Conservation (phyloP, 2,888 invertebrate genomes). For the Platycheirus albimanus region DNA sequence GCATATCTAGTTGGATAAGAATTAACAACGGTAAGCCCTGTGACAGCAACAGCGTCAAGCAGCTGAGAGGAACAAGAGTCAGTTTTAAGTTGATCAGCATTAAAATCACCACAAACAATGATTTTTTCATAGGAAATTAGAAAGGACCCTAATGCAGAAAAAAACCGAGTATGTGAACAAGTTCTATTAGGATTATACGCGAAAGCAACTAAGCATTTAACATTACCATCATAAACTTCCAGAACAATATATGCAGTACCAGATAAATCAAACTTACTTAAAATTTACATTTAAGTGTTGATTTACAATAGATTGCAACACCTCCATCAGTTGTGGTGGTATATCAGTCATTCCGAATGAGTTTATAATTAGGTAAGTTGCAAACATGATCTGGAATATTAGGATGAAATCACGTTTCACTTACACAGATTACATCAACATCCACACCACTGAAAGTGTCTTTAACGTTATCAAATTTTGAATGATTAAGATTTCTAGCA, state of each 20-base stretch:
- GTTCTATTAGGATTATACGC: slow-evolving; percentile 9
- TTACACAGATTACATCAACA: too few species aligned
- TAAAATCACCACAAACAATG: slow-evolving; percentile 1
- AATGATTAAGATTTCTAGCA: too few species aligned
- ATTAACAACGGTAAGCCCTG: too few species aligned
- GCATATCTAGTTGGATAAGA: too few species aligned
- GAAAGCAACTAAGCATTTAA: not conserved
- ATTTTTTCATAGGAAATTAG: not conserved
- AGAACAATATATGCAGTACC: slow-evolving; percentile 4
- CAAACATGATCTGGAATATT: too few species aligned
- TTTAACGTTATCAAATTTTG: too few species aligned
- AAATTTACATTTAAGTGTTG: not conserved
- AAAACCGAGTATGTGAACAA: slow-evolving; percentile 3
- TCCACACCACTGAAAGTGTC: too few species aligned
- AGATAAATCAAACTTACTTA: not conserved
- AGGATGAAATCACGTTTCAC: too few species aligned
- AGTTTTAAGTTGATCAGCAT: not conserved
- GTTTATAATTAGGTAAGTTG: too few species aligned
- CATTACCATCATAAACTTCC: slow-evolving; percentile 1
- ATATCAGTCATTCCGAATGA: not conserved
- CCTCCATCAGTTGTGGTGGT: slow-evolving; percentile 7
- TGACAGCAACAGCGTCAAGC: too few species aligned
- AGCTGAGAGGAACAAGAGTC: too few species aligned
- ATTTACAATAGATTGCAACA: slow-evolving; percentile 10
- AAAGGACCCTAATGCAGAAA: not conserved